phyloP scores from a whole-genome alignment of 2,888 invertebrate genomes.

The Calameuta filiformis region DNA sequence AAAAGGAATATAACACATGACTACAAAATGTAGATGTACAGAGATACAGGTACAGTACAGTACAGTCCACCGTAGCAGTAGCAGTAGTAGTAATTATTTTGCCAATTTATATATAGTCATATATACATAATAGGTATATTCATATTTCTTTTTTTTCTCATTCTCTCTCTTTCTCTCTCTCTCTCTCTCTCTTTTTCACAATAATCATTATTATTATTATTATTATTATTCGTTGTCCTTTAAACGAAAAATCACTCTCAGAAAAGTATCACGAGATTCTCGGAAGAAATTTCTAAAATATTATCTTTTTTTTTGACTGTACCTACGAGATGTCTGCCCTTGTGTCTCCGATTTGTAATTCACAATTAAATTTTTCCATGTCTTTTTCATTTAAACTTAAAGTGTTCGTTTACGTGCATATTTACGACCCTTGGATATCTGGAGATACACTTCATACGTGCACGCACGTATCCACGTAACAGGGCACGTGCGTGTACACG shows the following conservation, averaged over 20 bases:
- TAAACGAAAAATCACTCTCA: background rate
- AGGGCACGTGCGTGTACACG: background rate
- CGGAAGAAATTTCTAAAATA: background rate
- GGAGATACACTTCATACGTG: background rate
- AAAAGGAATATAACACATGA: conserved; percentile 12
- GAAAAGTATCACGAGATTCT: background rate
- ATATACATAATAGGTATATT: background rate
- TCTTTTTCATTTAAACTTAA: background rate
- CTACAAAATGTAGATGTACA: conserved; percentile 18
- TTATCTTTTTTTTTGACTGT: background rate
- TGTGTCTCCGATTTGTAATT: background rate
- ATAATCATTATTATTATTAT: background rate
- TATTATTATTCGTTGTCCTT: background rate
- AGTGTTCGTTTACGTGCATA: background rate
- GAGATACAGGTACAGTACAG: conserved; percentile 10
- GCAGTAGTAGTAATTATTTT: background rate
- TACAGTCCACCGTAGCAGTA: background rate
- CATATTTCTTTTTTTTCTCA: background rate
- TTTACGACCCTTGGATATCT: background rate
- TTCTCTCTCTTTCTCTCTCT: too few relatives aligned
- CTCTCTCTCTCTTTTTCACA: background rate
- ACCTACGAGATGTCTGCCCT: background rate
- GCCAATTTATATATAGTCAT: background rate
- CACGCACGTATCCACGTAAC: background rate
- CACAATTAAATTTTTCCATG: background rate